Percentiles rank a stretch among this genome's conserved stretches.
phyloP scores from a whole-genome alignment of 2,888 invertebrate species.

The Dasypolia templi region DNA sequence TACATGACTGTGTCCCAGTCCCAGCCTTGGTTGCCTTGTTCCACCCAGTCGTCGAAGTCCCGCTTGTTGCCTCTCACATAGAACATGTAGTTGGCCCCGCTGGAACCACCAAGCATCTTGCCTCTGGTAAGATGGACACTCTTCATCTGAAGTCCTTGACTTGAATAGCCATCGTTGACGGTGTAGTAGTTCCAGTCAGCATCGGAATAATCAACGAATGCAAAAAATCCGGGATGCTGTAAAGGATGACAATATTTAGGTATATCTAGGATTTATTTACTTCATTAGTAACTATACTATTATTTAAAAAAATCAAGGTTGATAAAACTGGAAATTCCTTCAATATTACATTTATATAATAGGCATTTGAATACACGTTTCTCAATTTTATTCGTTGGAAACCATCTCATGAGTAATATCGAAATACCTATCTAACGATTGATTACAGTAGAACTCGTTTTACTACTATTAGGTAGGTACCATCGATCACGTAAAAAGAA shows the following conservation, averaged over 20 bases:
- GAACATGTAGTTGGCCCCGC: conserved; percentile 92
- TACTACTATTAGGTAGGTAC: too few relatives aligned
- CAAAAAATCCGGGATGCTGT: conserved; percentile 76
- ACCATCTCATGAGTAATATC: not conserved
- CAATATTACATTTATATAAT: not conserved
- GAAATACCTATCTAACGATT: not conserved
- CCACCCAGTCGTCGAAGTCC: conserved; percentile 90
- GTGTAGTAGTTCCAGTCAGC: conserved; percentile 77
- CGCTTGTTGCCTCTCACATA: conserved; percentile 91
- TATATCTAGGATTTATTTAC: not conserved
- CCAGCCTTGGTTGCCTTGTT: conserved; percentile 89
- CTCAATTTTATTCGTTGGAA: not conserved
- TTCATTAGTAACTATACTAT: too few relatives aligned
- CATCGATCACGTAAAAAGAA: too few relatives aligned
- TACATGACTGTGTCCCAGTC: conserved; percentile 72
- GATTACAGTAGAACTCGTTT: too few relatives aligned
- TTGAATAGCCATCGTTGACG: conserved; percentile 73
- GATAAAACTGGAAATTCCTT: not conserved
- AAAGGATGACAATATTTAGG: conserved; percentile 48
- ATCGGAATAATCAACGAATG: conserved; percentile 66
- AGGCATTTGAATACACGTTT: not conserved
- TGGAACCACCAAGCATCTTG: conserved; percentile 92
- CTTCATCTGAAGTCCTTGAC: conserved; percentile 70
- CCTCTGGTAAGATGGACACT: conserved; percentile 89
- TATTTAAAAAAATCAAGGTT: not conserved